A percentile compares a stretch with the other conserved stretches of the same genome.
Evolutionary conservation across 2,888 invertebrate species (phyloP).

Genomic region (Drosophila setosimentum): DNA sequence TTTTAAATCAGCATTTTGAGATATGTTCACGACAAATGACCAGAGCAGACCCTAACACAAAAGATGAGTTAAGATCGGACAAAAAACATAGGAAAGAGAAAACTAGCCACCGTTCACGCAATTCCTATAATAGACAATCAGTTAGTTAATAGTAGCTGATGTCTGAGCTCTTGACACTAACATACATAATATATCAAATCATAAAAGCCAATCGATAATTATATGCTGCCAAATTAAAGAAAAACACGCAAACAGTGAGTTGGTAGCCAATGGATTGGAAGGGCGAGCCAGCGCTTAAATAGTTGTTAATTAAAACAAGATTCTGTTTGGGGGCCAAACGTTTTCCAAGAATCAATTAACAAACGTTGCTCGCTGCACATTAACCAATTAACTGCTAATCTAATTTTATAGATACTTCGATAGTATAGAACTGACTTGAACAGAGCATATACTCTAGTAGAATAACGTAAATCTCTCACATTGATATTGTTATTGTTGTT

Average conservation of each 20-base stretch:
- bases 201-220: constrained; percentile 65
- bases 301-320: constrained; percentile 80
- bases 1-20: constrained; percentile 44
- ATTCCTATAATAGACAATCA: background rate
- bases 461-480: constrained; percentile 60
- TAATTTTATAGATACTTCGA: constrained; percentile 76
- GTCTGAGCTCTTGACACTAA: constrained; percentile 28
- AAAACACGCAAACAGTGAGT: constrained; percentile 57
- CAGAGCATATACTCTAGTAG: constrained; percentile 17
- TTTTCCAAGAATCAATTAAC: constrained; percentile 78
- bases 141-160: constrained; percentile 23
- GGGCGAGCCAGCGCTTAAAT: constrained; percentile 49
- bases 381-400: constrained; percentile 82
- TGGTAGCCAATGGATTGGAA: constrained; percentile 31
- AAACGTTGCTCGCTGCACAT: constrained; percentile 81
- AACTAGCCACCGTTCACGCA: constrained; percentile 53
- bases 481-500: constrained; percentile 36
- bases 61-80: constrained; percentile 4
- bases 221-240: constrained; percentile 67
- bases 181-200: constrained; percentile 51
- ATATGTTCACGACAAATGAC: constrained; percentile 61
- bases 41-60: constrained; percentile 14
- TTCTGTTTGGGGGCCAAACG: constrained; percentile 23
- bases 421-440: constrained; percentile 15
- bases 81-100: background rate